Base-by-base conservation (phyloP, 2,888 invertebrate species). In the Callosobruchus maculatus region DNA sequence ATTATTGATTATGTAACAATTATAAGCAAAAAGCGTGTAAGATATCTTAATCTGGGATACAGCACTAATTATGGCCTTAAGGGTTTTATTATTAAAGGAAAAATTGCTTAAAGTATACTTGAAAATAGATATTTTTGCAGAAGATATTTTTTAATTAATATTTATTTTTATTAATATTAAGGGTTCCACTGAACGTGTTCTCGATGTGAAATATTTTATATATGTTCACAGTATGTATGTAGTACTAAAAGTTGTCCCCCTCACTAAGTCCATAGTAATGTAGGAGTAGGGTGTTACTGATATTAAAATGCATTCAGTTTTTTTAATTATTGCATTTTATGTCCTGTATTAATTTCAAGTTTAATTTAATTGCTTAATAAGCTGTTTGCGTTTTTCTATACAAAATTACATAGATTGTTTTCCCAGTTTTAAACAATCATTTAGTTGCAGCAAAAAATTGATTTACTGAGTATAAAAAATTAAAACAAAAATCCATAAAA, bases 161-260 rank as follows among this genome's bases (percentile, higher is more conserved):
- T 85, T 84, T 81, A 21, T 22, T 68, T 68, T 21, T 68, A 68
- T 21, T 68, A 68, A 68, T 68, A 21, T 68, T 68, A 21, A 68
- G 68, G 22, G 68, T 68, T 68, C 68, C 87, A 87, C 87, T 86
- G 86, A 86, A 87, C 87, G 87, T 87, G 87, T 87, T 87, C 87
- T 87, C 86, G 86, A 86, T 86, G 86, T 87, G 85, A 85, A 86
- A 86, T 86, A 86, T 82, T 81, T 83, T 83, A 81, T 82, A 82
- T 80, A 82, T 80, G 80, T 84, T 82, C 84, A 81, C 83, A 84
- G 84, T 83, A 81, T 82, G 80, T 81, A 49, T 49, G 49, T 49
- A 49, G 49, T 49, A 49, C 49, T 49, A 49, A 49, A 18, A 49
- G 49, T 49, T 49, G 49, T 49, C 49, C 49, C 49, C 49, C 1